Base-by-base conservation (phyloP, 2,113 vertebrate species). In the Astatotilapia flaviijosephi region DNA sequence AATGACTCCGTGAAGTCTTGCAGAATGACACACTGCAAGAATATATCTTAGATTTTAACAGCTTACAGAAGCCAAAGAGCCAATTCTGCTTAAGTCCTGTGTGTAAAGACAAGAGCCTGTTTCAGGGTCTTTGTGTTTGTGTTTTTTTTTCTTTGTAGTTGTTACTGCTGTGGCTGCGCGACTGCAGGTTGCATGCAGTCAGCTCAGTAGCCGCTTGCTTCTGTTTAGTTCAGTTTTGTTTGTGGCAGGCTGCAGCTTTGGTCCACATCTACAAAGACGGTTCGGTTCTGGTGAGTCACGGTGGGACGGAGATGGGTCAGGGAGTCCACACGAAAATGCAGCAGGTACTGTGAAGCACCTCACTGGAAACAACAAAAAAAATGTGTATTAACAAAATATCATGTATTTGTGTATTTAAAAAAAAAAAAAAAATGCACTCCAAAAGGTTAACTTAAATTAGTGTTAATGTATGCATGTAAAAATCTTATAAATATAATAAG, bases 321-420 rank as follows among this genome's bases (percentile, higher is more conserved):
- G 97, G 97, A 3, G 56, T 98, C 70, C 91, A 98, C 93, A 98
- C 97, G 40, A 98, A 98, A 89, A 95, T 98, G 60, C 96, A 97
- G 7, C 93, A 96, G 93, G 93, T 95, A 75, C 37, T 5, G 21
- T 7, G 35, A 68, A 21, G 62, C 35, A 40, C 19, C 35, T 68
- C 62, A 21, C 10, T 68, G 62, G 62, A 68, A 37, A n/a, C 23
- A 7, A 28, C 13, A 56, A 56, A 3, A 56, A 56, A 56, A 56
- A 56, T 56, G 13, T 58, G 4, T 15, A 15, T 56, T 56, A 56
- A 55, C 54, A 26, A 56, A 56, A 26, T 26, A 14, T 56, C 54
- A 55, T 26, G 6, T 7, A 6, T 54, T 54, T 12, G 33, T 51
- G 9, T 51, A 51, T 51, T 6, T 10, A 45, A 45, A 15, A 15